Evolutionary conservation across 2,888 invertebrate genomes (phyloP).

Genomic region (Drosophila leonis): DNA sequence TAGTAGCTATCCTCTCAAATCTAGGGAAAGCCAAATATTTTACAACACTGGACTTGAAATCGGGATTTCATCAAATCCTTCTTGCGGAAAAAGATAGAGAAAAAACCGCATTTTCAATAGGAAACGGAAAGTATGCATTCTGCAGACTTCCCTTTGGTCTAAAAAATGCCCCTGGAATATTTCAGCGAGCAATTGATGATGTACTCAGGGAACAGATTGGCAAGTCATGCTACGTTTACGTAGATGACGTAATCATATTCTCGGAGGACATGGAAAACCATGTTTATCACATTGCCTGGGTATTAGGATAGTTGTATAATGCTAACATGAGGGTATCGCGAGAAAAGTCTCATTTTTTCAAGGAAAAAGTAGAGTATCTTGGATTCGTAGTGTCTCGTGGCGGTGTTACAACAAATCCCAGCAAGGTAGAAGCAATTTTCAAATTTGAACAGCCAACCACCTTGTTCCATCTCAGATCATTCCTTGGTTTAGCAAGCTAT

Average conservation of each 20-base stretch:
- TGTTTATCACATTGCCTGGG: background rate
- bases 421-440: background rate
- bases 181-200: conserved; percentile 22
- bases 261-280: conserved; percentile 10
- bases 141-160: conserved; percentile 15
- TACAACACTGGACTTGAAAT: conserved; percentile 60
- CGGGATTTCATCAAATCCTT: background rate
- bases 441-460: conserved; percentile 1
- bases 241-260: conserved; percentile 20
- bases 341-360: conserved; percentile 8
- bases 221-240: conserved; percentile 18
- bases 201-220: conserved; percentile 13
- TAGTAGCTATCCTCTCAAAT: conserved; percentile 80
- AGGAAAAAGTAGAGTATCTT: background rate
- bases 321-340: conserved; percentile 11
- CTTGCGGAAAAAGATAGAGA: conserved; percentile 19
- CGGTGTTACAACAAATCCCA: background rate
- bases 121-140: conserved; percentile 19
- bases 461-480: conserved; percentile 6
- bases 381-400: background rate
- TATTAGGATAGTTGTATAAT: background rate
- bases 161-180: conserved; percentile 21
- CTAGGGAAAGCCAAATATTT: conserved; percentile 74
- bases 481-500: background rate
- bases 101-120: conserved; percentile 14